Evolutionary conservation across 2,797 vertebrate genomes (phyloP), one percentile per base, ranked within the genome.

Genomic region (Eulemur albifrons): DNA sequence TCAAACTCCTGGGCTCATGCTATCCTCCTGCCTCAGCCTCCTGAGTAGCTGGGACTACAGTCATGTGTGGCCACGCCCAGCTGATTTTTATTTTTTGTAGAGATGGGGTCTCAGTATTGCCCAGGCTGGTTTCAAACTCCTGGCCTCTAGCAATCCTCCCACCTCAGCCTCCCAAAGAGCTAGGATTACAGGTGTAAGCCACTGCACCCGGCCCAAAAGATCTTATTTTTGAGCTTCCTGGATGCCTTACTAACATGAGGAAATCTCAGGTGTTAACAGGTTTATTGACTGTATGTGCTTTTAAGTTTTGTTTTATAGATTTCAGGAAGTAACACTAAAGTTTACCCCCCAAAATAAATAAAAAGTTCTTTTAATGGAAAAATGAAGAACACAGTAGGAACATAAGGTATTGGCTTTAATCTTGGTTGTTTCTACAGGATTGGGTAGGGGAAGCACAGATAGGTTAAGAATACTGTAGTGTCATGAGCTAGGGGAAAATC

Each of bases 261-360:
- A 65, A 59, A 84, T 87, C 50, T n/a, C 67, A 27, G 35, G 5
- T 83, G 38, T 52, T 90, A 83, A 17, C 14, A 87, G 63, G 59
- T 73, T 75, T 67, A 90, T 69, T 69, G 85, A 48, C 73, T 73
- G 3, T 61, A 52, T 57, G 32, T 90, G 6, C 57, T 65, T 50
- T 57, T 63, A 82, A 67, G 57, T 59, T 96, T 82, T 93, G 57
- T 40, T 77, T 77, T 96, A 32, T 65, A 76, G 45, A 73, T 81
- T 95, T 76, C 9, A 40, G 40, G 48, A 81, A 76, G 38, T 69
- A 83, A 83, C 32, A 45, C 5, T 30, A 14, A 81, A 35, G 45
- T 82, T 61, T 79, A 30, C 32, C 17, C 13, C 1, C n/a, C 35
- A n/a, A 75, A 54, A 30, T 59, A 48, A 90, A 23, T 43, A 35